Evolutionary conservation across 2,888 invertebrate species (phyloP).

Genomic region (Panopea generosa): DNA sequence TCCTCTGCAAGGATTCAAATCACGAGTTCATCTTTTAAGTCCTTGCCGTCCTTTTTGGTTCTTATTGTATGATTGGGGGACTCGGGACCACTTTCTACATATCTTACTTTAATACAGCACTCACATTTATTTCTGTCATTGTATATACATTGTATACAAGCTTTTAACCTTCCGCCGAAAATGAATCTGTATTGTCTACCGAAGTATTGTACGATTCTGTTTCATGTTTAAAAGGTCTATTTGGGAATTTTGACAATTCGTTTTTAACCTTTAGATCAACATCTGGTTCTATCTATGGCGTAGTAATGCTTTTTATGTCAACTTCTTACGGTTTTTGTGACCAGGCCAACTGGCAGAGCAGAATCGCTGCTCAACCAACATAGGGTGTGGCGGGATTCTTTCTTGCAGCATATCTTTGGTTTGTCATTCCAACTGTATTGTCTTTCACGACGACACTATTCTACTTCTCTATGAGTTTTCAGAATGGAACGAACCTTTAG

Average conservation of each 20-base stretch:
- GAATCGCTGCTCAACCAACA: slow-evolving; percentile 81
- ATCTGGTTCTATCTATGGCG: slow-evolving; percentile 74
- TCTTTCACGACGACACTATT: slow-evolving; percentile 71
- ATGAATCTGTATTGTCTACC: slow-evolving; percentile 50
- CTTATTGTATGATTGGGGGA: slow-evolving; percentile 78
- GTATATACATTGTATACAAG: slow-evolving; percentile 70
- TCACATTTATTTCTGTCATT: slow-evolving; percentile 75
- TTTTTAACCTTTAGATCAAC: slow-evolving; percentile 73
- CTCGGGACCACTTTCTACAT: slow-evolving; percentile 82
- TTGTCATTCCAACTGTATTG: slow-evolving; percentile 78
- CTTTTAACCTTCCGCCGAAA: slow-evolving; percentile 53
- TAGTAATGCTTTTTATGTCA: slow-evolving; percentile 67
- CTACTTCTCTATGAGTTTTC: slow-evolving; percentile 68
- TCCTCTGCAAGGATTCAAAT: slow-evolving; percentile 67
- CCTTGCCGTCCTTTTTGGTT: slow-evolving; percentile 76
- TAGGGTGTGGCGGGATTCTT: slow-evolving; percentile 81
- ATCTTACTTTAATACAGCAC: slow-evolving; percentile 80
- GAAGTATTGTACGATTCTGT: slow-evolving; percentile 69
- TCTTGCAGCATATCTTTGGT: slow-evolving; percentile 79
- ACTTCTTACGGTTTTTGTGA: slow-evolving; percentile 72
- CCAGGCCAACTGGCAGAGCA: slow-evolving; percentile 83
- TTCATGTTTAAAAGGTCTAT: slow-evolving; percentile 67
- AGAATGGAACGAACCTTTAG: slow-evolving; percentile 61
- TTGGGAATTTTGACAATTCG: slow-evolving; percentile 71
- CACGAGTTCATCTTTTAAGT: slow-evolving; percentile 76